These are phyloP conservation scores for Dolichoris vasculosae DNA, from an alignment of 1,140 invertebrate genomes.

Conservation along the genomic window DNA sequence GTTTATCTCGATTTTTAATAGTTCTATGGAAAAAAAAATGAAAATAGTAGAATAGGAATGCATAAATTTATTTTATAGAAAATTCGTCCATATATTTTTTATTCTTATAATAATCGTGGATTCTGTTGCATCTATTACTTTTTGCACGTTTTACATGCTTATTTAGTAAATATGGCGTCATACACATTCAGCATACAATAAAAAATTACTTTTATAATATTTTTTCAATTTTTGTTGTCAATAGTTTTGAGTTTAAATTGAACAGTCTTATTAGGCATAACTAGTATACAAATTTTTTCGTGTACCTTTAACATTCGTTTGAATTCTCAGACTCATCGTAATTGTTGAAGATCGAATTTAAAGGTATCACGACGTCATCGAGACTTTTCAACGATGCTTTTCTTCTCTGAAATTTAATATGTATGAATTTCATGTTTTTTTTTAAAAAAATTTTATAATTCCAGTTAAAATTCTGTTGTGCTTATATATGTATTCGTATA, in stretches of 20 bases:
- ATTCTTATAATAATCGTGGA: slow-evolving; percentile 22
- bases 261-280: neutral
- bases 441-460: neutral
- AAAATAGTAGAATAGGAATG: neutral
- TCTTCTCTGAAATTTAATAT: slow-evolving; percentile 68
- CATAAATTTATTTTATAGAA: neutral
- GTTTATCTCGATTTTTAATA: too few relatives aligned
- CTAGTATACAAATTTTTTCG: neutral
- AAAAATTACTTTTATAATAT: neutral
- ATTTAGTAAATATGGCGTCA: slow-evolving; percentile 13
- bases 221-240: neutral
- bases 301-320: slow-evolving; percentile 67
- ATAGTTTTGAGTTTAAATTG: neutral
- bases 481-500: too few relatives aligned
- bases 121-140: slow-evolving; percentile 15
- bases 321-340: slow-evolving; percentile 62
- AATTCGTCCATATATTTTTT: neutral
- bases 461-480: too few relatives aligned
- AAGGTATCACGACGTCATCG: slow-evolving; percentile 68
- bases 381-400: slow-evolving; percentile 66
- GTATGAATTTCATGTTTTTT: neutral
- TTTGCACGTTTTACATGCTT: slow-evolving; percentile 22
- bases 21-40: neutral
- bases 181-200: slow-evolving; percentile 18
- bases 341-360: slow-evolving; percentile 65